Evolutionary conservation across 2,113 vertebrate genomes (phyloP).

Genomic region (Spizaetus ornatus): DNA sequence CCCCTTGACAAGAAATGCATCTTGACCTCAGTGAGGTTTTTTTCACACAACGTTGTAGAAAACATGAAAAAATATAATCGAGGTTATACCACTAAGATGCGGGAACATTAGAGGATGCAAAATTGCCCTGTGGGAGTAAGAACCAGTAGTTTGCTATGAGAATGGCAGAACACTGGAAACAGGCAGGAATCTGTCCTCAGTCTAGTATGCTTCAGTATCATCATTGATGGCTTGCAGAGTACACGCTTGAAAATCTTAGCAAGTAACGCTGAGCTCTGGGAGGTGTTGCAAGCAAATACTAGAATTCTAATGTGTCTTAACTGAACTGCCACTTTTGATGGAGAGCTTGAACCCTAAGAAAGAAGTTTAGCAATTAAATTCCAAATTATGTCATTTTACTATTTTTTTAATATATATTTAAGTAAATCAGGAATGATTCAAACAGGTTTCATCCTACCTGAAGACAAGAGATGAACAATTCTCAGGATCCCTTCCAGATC

Average conservation of each 20-base stretch:
- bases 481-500: neutral
- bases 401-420: neutral
- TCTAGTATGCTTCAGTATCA: neutral
- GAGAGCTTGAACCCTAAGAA: neutral
- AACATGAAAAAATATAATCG: neutral
- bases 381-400: neutral
- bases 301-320: neutral
- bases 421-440: neutral
- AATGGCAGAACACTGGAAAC: neutral
- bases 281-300: neutral
- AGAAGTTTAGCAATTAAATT: neutral
- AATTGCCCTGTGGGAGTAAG: neutral
- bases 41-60: neutral
- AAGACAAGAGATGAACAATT: neutral
- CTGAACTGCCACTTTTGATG: neutral
- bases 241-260: neutral
- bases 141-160: neutral
- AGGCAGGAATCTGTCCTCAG: neutral
- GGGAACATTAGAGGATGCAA: neutral
- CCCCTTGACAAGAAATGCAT: neutral
- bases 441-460: neutral
- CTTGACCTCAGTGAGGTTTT: neutral
- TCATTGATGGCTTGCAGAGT: neutral
- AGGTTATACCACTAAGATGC: neutral
- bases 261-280: neutral